Percentiles rank a stretch among this genome's conserved stretches.
phyloP scores from a whole-genome alignment of 53 echinoderm and acorn worm species.

The Zoroaster sp. region DNA sequence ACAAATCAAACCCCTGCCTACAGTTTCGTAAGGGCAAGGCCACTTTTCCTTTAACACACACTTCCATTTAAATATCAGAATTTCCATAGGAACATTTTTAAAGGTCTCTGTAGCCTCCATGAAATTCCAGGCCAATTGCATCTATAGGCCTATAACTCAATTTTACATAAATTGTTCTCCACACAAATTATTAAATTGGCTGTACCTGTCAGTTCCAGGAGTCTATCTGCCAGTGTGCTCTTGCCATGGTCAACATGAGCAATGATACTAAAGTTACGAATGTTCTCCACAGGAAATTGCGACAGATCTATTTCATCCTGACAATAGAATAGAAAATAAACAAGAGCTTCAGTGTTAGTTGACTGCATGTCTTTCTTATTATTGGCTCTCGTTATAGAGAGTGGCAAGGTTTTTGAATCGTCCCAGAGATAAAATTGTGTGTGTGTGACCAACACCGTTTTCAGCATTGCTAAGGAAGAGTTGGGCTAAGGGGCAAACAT shows the following conservation, averaged over 20 bases:
- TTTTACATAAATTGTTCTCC: too few species aligned
- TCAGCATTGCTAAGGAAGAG: too few species aligned
- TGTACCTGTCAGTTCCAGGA: constrained; percentile 85
- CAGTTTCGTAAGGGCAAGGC: too few species aligned
- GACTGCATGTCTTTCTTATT: not conserved
- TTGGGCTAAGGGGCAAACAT: not conserved
- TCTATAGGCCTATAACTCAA: too few species aligned
- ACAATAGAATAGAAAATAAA: not conserved
- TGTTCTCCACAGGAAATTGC: constrained; percentile 63
- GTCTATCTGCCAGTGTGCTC: constrained; percentile 93
- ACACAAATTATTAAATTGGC: not conserved
- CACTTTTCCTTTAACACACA: too few species aligned
- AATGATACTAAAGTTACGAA: constrained; percentile 90
- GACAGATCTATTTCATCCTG: constrained; percentile 35
- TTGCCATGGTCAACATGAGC: constrained; percentile 98
- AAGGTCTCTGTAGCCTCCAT: too few species aligned
- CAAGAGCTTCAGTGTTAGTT: not conserved
- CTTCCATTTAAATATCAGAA: too few species aligned
- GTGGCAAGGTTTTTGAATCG: not conserved
- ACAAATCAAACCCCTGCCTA: too few species aligned
- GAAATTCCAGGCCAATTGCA: too few species aligned
- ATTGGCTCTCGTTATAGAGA: not conserved
- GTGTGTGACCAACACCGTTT: too few species aligned
- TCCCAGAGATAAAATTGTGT: not conserved
- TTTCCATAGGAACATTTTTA: too few species aligned